Evolutionary conservation across 2,113 vertebrate species (phyloP).

Genomic region (Macaca nemestrina): DNA sequence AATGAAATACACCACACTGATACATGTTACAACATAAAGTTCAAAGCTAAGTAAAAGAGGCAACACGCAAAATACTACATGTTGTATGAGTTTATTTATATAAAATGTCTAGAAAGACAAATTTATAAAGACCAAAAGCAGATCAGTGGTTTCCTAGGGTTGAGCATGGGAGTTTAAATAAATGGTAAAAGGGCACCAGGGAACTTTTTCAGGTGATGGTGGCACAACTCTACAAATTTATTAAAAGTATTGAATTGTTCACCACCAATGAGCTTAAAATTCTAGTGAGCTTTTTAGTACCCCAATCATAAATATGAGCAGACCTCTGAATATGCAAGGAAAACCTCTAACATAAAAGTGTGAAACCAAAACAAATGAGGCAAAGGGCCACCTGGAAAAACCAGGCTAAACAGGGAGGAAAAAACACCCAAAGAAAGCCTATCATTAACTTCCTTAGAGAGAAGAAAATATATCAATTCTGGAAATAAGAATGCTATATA

Average conservation of each 20-base stretch:
- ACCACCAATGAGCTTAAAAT: not conserved
- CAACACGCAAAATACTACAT: not conserved
- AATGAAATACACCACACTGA: not conserved
- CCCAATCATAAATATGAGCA: not conserved
- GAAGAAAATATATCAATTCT: not conserved
- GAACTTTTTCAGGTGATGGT: not conserved
- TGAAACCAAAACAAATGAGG: not conserved
- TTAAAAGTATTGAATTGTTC: not conserved
- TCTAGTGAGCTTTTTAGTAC: not conserved
- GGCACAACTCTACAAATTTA: conserved; percentile 1
- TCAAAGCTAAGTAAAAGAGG: not conserved
- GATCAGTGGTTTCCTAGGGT: not conserved
- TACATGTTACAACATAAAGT: not conserved
- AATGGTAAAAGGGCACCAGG: not conserved
- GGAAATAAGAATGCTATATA: not conserved
- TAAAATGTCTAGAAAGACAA: conserved; percentile 1
- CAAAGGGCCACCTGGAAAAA: not conserved
- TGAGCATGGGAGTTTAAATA: not conserved
- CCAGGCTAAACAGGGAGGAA: not conserved
- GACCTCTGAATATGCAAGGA: not conserved
- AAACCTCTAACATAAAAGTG: not conserved
- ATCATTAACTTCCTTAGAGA: not conserved
- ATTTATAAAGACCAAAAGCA: not conserved
- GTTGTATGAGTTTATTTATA: not conserved
- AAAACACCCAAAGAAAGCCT: not conserved